Base-by-base conservation (phyloP, 53 echinoderm and acorn worm species). In the Echinometra lucunter region DNA sequence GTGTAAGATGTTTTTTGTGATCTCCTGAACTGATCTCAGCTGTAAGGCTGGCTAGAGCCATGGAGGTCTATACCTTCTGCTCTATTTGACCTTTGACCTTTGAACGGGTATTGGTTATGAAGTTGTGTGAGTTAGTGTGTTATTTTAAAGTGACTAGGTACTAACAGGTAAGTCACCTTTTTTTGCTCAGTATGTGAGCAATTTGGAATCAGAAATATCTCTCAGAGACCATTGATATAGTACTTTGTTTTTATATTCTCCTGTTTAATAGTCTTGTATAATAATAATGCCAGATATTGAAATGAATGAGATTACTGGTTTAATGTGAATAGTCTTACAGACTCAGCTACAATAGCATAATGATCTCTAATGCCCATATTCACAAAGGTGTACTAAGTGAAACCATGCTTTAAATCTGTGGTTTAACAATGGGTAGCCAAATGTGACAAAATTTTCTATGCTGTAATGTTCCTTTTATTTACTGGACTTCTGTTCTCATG, bases 31-130 rank as follows among this genome's bases (percentile, higher is more conserved):
- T 81, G n/a, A 9, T 16, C 15, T 42, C 8, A 42, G 44, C 16
- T 80, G 44, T 81, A n/a, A n/a, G n/a, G n/a, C n/a, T n/a, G 12
- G 13, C 21, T 42, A 44, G 40, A 44, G 23, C 44, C 72, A 72
- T 72, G 32, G 44, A 13, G 6, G 45, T 25, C 23, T 5, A 25
- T 23, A 81, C 23, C 2, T 23, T 81, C 23, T 21, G 45, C 30
- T 21, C 44, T 81, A 1, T 74, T 8, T 74, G 81, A 81, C 81
- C 44, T 81, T 81, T 81, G 74, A 74, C 74, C 74, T 74, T 12
- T 74, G 74, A 63, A 63, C 21, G 7, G 32, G 30, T 72, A 0
- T 72, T 72, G 70, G 70, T 35, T 13, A 15, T 72, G 35, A 15
- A 10, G 11, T 16, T 72, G 16, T 32, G 30, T 32, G 32, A 72